A percentile compares a stretch with the other conserved stretches of the same genome.
Conservation (phyloP, 2,797 vertebrate species). For the Pipistrellus kuhlii region DNA sequence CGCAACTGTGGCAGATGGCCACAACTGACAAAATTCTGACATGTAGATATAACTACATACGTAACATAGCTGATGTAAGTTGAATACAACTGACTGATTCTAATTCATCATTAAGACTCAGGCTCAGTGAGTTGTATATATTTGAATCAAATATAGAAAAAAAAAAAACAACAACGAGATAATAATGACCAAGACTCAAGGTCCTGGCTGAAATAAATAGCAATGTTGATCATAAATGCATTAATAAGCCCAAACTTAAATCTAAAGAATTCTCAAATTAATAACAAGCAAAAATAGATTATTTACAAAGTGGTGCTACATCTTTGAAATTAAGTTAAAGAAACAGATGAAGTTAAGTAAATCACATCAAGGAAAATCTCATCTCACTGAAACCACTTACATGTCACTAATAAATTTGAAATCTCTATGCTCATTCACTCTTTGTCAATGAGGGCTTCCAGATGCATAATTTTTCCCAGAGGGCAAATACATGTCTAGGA, state of each 20-base stretch:
- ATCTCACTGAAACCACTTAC: neutral
- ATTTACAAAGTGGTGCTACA: neutral
- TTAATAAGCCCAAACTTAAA: neutral
- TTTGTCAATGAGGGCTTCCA: neutral
- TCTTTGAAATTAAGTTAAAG: slow-evolving; percentile 24
- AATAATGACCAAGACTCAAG: slow-evolving; percentile 6
- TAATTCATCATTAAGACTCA: neutral
- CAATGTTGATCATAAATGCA: slow-evolving; percentile 4
- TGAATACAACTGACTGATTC: neutral
- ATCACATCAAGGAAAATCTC: neutral
- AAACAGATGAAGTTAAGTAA: neutral
- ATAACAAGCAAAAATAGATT: neutral
- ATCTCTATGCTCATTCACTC: neutral
- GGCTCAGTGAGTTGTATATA: neutral
- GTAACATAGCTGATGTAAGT: neutral
- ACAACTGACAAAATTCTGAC: neutral
- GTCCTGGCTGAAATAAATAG: neutral
- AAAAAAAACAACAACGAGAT: neutral
- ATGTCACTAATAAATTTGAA: slow-evolving; percentile 1
- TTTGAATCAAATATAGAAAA: slow-evolving; percentile 40
- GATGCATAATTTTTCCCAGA: neutral
- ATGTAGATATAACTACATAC: neutral
- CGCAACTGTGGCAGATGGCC: neutral
- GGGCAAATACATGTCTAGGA: neutral
- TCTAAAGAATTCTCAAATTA: neutral